A percentile compares a stretch with the other conserved stretches of the same genome.
Conservation (phyloP, 2,888 invertebrate genomes). For the Elysia crispata region DNA sequence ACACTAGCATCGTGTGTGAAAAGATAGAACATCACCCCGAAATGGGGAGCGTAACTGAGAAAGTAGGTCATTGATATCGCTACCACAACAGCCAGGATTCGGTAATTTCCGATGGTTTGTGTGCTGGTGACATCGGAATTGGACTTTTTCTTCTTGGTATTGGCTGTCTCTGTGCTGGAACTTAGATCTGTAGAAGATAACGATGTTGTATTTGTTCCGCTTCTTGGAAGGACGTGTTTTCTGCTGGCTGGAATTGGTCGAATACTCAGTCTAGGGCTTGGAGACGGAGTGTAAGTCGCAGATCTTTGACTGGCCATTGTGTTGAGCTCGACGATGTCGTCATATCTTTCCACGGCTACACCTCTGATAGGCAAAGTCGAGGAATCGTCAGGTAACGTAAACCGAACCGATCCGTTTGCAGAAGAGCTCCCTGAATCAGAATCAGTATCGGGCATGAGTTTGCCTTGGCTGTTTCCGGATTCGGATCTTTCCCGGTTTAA, state of each 20-base stretch:
- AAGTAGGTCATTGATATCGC: slow-evolving; percentile 35
- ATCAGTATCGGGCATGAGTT: neutral
- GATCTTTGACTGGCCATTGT: neutral
- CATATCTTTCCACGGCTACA: neutral
- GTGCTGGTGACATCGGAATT: neutral
- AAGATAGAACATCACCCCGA: slow-evolving; percentile 38
- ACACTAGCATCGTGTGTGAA: slow-evolving; percentile 35
- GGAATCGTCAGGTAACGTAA: neutral
- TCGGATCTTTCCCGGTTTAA: neutral
- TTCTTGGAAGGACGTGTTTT: neutral
- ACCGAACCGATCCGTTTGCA: no score
- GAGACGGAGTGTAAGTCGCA: neutral
- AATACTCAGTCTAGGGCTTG: neutral
- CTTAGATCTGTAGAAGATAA: neutral
- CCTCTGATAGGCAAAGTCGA: neutral
- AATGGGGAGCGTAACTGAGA: slow-evolving; percentile 41
- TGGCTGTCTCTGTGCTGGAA: neutral
- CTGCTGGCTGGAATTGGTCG: neutral
- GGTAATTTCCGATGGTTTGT: slow-evolving; percentile 19
- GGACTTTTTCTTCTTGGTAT: neutral
- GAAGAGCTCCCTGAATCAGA: no score
- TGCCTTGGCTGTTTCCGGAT: neutral
- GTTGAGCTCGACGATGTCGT: no score
- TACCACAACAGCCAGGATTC: slow-evolving; percentile 25
- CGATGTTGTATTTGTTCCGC: neutral